Evolutionary conservation across 92 coral and sea anemone species (phyloP), one percentile per base, ranked within the genome.

Genomic region (Palythoa heliodiscus): DNA sequence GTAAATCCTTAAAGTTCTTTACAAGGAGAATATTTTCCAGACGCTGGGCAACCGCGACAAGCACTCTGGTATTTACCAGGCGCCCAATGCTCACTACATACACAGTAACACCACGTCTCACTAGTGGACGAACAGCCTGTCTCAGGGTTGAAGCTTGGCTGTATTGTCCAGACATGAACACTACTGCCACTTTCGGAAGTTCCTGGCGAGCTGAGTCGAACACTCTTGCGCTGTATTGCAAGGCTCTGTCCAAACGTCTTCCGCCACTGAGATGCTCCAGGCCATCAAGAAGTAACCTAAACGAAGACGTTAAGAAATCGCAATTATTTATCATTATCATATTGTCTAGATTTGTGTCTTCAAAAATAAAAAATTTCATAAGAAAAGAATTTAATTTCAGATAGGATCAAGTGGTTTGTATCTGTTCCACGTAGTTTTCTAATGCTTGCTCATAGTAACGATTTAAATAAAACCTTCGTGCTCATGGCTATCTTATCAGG

Each of bases 41-140:
- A 10, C 85, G 90, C 55, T 88, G 86, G 2, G 89, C 95, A 60
- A 95, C 82, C 58, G 87, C 87, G 19, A 70, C 71, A 19, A 97
- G 87, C 58, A 89, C 95, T 66, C 76, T 89, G 11, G 81, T 63
- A 87, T 95, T 89, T 9, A 93, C 90, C 67, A 70, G 87, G 23
- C 78, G 73, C 16, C 99, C 99, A 58, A 97, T 90, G 57, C 88
- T 97, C 53, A 94, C 90, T 0, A 91, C 97, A 66, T 88, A 87
- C 17, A 91, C 92, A 17, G 92, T 88, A 14, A 93, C 92, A 38
- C 98, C 99, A 35, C 87, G 95, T 53, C 93, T 89, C 68, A 86
- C 86, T 38, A 96, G 79, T 12, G 92, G 93, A 58, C 73, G 87
- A 35, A 87, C 91, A 37, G 98, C 96, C 47, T 93, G 90, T 7